Evolutionary conservation across 2,888 invertebrate genomes (phyloP).

Genomic region (Melieria picta): DNA sequence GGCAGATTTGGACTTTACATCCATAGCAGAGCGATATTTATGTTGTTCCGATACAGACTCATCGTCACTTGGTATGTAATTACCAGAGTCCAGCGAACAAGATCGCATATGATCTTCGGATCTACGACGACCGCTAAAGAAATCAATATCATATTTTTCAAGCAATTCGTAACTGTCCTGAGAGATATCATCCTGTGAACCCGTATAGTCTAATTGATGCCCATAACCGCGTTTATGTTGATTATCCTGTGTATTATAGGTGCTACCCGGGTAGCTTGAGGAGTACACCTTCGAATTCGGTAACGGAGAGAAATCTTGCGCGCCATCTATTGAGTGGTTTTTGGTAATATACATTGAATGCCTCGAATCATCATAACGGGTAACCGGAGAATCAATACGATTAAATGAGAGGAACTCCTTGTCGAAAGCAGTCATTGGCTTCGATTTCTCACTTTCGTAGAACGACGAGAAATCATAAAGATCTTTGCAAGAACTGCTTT

Average conservation of each 20-base stretch:
- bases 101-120: slow-evolving; percentile 71
- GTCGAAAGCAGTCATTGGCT: slow-evolving; percentile 66
- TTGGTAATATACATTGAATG: slow-evolving; percentile 72
- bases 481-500: slow-evolving; percentile 85
- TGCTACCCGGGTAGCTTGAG: slow-evolving; percentile 86
- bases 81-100: slow-evolving; percentile 80
- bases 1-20: slow-evolving; percentile 74
- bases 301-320: slow-evolving; percentile 72
- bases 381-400: slow-evolving; percentile 76
- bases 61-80: slow-evolving; percentile 79
- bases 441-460: slow-evolving; percentile 69
- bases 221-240: slow-evolving; percentile 69
- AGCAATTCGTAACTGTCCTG: slow-evolving; percentile 89
- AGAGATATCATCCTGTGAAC: slow-evolving; percentile 86
- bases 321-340: slow-evolving; percentile 74
- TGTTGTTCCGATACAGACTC: slow-evolving; percentile 72
- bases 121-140: slow-evolving; percentile 61
- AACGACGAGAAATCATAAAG: slow-evolving; percentile 79
- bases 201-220: slow-evolving; percentile 66
- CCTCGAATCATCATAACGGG: slow-evolving; percentile 77
- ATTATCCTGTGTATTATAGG: slow-evolving; percentile 69
- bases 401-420: slow-evolving; percentile 66
- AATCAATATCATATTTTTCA: slow-evolving; percentile 74
- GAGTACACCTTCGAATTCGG: slow-evolving; percentile 82
- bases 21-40: slow-evolving; percentile 70